phyloP scores from a whole-genome alignment of 2,113 vertebrate species.

The Gopherus evgoodei region DNA sequence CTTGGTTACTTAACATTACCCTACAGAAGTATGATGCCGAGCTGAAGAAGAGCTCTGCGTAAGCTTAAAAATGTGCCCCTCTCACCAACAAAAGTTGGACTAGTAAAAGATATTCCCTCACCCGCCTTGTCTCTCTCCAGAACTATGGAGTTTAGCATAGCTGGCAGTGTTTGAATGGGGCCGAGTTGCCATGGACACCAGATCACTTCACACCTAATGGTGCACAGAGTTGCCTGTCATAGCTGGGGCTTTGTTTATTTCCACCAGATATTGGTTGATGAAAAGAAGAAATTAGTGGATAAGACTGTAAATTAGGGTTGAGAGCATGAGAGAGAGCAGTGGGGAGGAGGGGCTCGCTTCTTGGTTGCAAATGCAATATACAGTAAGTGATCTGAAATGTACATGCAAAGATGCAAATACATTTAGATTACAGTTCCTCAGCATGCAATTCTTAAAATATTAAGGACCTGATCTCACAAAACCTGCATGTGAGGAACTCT shows the following conservation, averaged over 20 bases:
- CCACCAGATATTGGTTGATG: not conserved
- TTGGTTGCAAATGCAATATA: not conserved
- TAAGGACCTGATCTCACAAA: accelerated
- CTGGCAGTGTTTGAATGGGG: not conserved
- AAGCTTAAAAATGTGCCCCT: not conserved
- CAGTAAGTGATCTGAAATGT: not conserved
- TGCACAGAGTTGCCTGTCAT: accelerated
- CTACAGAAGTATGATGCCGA: not conserved
- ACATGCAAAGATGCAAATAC: not conserved
- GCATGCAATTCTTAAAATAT: not conserved
- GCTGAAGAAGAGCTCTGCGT: not conserved
- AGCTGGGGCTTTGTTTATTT: not conserved
- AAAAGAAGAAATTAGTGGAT: not conserved
- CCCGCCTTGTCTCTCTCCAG: not conserved
- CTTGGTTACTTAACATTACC: accelerated
- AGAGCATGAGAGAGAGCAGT: not conserved
- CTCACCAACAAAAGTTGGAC: not conserved
- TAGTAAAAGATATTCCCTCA: not conserved
- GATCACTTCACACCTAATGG: not conserved
- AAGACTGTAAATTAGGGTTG: not conserved
- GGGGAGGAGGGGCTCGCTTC: not conserved
- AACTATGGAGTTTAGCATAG: not conserved
- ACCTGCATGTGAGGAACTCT: accelerated
- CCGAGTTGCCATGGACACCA: not conserved
- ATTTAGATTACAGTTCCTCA: accelerated